Conservation (phyloP, 2,113 vertebrate genomes). For the Neotoma lepida region DNA sequence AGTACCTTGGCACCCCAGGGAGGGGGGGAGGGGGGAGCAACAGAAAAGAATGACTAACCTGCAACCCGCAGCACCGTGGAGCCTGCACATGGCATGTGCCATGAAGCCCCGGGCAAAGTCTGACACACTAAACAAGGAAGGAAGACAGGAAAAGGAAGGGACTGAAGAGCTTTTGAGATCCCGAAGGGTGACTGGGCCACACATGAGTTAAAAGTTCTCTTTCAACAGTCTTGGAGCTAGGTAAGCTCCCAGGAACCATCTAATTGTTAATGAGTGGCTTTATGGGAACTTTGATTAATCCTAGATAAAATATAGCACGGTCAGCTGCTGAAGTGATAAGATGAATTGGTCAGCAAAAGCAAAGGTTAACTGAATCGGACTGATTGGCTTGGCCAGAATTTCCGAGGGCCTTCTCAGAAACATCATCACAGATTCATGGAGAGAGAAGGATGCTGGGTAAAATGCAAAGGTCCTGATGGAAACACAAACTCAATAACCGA, state of each 20-base stretch:
- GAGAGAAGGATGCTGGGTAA: background rate
- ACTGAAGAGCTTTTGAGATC: background rate
- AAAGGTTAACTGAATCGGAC: background rate
- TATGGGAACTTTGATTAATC: slow-evolving; percentile 21
- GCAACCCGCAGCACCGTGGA: background rate
- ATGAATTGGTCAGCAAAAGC: background rate
- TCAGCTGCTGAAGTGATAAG: background rate
- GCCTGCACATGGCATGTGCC: background rate
- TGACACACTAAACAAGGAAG: background rate
- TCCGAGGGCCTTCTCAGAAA: background rate
- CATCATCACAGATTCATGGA: background rate
- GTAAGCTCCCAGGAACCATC: background rate
- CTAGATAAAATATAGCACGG: background rate
- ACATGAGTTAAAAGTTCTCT: background rate
- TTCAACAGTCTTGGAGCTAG: background rate
- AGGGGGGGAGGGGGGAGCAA: background rate
- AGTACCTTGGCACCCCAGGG: background rate
- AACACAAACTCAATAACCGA: slow-evolving; percentile 2
- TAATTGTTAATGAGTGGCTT: background rate
- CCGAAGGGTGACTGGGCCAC: background rate
- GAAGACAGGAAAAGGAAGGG: background rate
- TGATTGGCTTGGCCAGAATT: slow-evolving; percentile 6
- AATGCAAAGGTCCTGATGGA: background rate
- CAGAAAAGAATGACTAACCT: slow-evolving; percentile 28
- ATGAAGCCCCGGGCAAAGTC: background rate